These are phyloP conservation scores for Drosophila sturtevanti DNA, from an alignment of 1,140 invertebrate genomes.

Conservation along the genomic window DNA sequence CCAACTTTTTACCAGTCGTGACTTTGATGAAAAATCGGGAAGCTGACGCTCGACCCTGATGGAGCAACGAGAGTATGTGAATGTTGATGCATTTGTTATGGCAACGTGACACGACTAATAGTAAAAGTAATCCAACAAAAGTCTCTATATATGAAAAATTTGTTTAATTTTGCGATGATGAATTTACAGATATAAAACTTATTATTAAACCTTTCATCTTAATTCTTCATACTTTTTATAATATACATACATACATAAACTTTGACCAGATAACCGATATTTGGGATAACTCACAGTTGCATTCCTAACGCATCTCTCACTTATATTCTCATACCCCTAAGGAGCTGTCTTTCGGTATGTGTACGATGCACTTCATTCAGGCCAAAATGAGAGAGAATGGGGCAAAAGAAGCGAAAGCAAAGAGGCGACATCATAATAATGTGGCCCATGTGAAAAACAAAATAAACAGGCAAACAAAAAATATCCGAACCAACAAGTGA, in stretches of 20 bases:
- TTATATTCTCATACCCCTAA: not conserved
- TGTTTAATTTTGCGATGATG: not conserved
- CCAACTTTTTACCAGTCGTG: conserved; percentile 54
- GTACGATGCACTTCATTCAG: conserved; percentile 57
- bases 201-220: too few relatives aligned
- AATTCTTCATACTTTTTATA: too few relatives aligned
- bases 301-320: not conserved
- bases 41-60: conserved; percentile 40
- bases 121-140: too few relatives aligned
- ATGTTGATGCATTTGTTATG: conserved; percentile 13
- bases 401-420: not conserved
- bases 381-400: conserved; percentile 43
- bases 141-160: too few relatives aligned
- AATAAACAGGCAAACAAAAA: conserved; percentile 60
- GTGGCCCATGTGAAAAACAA: conserved; percentile 63
- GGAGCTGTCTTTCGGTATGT: conserved; percentile 27
- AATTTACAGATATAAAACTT: not conserved
- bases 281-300: not conserved
- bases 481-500: conserved; percentile 42
- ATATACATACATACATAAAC: too few relatives aligned
- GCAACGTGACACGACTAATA: conserved; percentile 26
- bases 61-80: conserved; percentile 21
- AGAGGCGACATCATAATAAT: conserved; percentile 66
- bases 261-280: too few relatives aligned
- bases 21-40: conserved; percentile 63